Percentiles rank a stretch among this genome's conserved stretches.
These are phyloP conservation scores for Ptychodera flava DNA, from an alignment of 35 echinoderm and acorn worm genomes.

Conservation along the genomic window DNA sequence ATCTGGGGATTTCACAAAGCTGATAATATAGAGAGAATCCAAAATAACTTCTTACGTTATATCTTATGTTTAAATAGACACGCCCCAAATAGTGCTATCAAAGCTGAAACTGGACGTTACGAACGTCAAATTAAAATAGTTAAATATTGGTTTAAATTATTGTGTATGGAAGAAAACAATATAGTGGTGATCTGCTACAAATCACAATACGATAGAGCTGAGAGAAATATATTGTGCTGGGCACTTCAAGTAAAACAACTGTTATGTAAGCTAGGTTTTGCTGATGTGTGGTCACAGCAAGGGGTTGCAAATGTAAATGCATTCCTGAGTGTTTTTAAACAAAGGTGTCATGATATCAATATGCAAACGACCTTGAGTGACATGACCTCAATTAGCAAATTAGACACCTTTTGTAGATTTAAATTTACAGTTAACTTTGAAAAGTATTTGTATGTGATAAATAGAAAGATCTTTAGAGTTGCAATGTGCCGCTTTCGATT, in stretches of 20 bases:
- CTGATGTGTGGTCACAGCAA: not conserved
- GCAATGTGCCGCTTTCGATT: not conserved
- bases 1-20: not conserved
- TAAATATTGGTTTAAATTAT: slow-evolving; percentile 11
- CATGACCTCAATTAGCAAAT: not conserved
- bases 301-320: not conserved
- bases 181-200: not conserved
- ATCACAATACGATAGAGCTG: not conserved
- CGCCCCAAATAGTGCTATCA: not conserved
- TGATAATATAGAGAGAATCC: not conserved
- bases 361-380: not conserved
- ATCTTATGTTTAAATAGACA: not conserved
- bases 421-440: not conserved
- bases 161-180: not conserved
- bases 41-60: slow-evolving; percentile 3
- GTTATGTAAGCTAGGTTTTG: not conserved
- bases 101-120: not conserved
- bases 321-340: not conserved
- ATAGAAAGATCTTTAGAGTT: not conserved
- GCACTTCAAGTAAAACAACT: not conserved
- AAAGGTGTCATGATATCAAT: not conserved
- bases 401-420: not conserved
- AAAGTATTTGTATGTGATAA: not conserved
- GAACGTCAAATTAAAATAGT: not conserved
- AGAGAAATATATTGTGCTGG: not conserved